phyloP scores from a whole-genome alignment of 35 echinoderm and acorn worm species.

The Nesometra sesokonis region DNA sequence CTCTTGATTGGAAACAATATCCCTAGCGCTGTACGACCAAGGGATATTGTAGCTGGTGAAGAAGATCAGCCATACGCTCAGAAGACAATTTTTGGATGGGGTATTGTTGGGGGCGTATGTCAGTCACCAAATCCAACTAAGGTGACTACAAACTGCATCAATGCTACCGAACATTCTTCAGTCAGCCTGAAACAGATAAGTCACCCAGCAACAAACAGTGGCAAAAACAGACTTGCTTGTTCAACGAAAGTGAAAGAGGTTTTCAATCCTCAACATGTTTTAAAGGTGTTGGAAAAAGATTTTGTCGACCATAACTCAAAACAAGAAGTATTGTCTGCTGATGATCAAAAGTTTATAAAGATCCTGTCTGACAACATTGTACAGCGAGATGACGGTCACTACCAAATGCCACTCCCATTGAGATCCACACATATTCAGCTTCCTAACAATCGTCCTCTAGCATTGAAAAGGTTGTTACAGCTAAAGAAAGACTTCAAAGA shows the following conservation, averaged over 20 bases:
- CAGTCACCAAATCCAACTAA: not conserved
- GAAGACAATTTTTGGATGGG: slow-evolving; percentile 34
- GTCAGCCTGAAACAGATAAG: not conserved
- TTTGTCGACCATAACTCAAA: slow-evolving; percentile 5
- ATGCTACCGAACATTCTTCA: not conserved
- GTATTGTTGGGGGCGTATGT: slow-evolving; percentile 25
- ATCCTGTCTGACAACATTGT: not conserved
- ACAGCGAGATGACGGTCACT: not conserved
- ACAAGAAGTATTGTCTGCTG: not conserved
- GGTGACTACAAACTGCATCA: not conserved
- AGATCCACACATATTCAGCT: not conserved
- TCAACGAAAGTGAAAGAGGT: slow-evolving; percentile 6
- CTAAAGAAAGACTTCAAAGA: not conserved
- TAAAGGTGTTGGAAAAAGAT: slow-evolving; percentile 23
- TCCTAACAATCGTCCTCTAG: not conserved
- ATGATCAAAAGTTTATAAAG: slow-evolving; percentile 4
- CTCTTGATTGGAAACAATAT: slow-evolving; percentile 30
- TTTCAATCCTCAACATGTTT: not conserved
- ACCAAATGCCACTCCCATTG: not conserved
- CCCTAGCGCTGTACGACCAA: not conserved
- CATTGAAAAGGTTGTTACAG: not conserved
- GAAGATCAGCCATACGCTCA: slow-evolving; percentile 37
- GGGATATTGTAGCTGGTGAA: slow-evolving; percentile 19
- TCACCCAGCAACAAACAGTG: not conserved
- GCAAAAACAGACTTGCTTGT: not conserved